Percentiles rank a stretch among this genome's conserved stretches.
These are phyloP conservation scores for Venustoraphidia nigricollis DNA, from an alignment of 2,888 invertebrate genomes.

Conservation along the genomic window DNA sequence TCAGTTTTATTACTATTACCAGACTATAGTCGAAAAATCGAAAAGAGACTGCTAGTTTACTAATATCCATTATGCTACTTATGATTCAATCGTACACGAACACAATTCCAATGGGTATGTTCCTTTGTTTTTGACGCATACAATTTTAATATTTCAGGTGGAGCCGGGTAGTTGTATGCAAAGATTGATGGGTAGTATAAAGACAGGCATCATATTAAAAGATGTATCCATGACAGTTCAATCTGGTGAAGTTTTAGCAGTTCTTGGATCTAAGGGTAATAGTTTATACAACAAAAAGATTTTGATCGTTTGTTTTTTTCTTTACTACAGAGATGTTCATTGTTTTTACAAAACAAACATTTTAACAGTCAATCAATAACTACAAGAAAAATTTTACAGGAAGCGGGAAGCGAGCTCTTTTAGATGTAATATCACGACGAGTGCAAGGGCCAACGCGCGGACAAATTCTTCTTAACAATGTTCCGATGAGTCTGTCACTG, in stretches of 20 bases:
- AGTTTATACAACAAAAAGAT: not conserved
- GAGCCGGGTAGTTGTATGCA: constrained; percentile 67
- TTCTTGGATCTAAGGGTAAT: constrained; percentile 80
- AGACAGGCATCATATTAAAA: constrained; percentile 76
- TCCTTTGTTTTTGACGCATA: too few relatives aligned
- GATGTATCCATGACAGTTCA: constrained; percentile 84
- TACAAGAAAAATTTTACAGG: constrained; percentile 34
- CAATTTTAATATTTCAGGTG: constrained; percentile 34
- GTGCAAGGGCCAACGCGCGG: constrained; percentile 73
- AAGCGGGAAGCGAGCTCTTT: constrained; percentile 84
- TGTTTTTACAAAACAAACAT: not conserved
- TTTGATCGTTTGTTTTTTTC: constrained; percentile 1
- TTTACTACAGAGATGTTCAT: constrained; percentile 4
- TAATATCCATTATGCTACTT: too few relatives aligned
- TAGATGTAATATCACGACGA: constrained; percentile 79
- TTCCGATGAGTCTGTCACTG: constrained; percentile 61
- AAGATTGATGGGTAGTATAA: constrained; percentile 57
- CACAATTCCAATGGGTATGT: too few relatives aligned
- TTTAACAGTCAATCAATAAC: not conserved
- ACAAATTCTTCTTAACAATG: constrained; percentile 77
- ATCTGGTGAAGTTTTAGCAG: constrained; percentile 85
- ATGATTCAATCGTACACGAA: too few relatives aligned
- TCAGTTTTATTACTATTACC: too few relatives aligned
- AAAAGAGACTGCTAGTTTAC: too few relatives aligned
- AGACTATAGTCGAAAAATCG: too few relatives aligned